Conservation (phyloP, 1,140 invertebrate genomes). For the Drosophila prosaltans region DNA sequence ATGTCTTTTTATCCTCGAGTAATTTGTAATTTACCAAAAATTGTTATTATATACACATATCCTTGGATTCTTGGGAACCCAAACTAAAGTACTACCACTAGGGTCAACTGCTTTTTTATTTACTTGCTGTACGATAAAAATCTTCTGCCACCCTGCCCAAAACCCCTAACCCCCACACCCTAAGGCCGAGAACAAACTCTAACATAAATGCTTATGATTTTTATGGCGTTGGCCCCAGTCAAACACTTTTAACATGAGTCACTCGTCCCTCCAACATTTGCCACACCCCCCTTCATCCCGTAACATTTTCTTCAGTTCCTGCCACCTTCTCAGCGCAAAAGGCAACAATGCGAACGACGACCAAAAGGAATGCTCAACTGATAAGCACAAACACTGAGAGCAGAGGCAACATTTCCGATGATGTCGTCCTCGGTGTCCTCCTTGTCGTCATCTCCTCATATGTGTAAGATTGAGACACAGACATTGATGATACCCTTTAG, state of each 20-base stretch:
- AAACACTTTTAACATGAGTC: constrained; percentile 66
- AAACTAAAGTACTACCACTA: constrained; percentile 35
- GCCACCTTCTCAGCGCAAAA: constrained; percentile 21
- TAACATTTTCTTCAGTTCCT: background rate
- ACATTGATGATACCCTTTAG: constrained; percentile 35
- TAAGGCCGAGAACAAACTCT: constrained; percentile 27
- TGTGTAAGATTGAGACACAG: constrained; percentile 45
- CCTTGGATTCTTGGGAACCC: constrained; percentile 49
- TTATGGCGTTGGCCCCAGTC: constrained; percentile 62
- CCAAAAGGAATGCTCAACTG: constrained; percentile 46
- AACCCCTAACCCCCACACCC: background rate
- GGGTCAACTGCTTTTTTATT: constrained; percentile 63
- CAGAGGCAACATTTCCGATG: constrained; percentile 64
- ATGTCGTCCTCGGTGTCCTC: constrained; percentile 30
- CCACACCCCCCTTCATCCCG: background rate
- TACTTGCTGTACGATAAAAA: constrained; percentile 44
- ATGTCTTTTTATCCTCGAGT: constrained; percentile 23
- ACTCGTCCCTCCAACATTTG: constrained; percentile 21
- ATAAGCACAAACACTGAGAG: constrained; percentile 21
- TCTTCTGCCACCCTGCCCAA: constrained; percentile 23
- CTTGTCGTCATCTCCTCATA: constrained; percentile 40
- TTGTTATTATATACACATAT: constrained; percentile 62
- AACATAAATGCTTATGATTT: constrained; percentile 76
- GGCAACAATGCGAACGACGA: constrained; percentile 44
- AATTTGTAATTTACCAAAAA: constrained; percentile 78